Base-by-base conservation (phyloP, 1,140 invertebrate species). In the Ceratitis capitata region DNA sequence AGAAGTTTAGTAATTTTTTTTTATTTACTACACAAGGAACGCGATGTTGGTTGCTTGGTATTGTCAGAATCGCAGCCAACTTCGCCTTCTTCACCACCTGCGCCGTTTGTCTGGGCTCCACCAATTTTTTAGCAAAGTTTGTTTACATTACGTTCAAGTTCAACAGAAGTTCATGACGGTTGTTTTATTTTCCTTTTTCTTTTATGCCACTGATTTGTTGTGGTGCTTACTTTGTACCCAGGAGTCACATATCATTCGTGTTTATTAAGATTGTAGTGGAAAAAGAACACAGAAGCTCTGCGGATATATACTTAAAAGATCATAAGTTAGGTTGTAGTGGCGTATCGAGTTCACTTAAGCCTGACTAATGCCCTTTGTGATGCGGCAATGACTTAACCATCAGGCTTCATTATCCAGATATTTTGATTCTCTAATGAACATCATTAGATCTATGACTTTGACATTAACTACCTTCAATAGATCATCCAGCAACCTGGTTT, bases 111-210 rank as follows among this genome's bases (percentile, higher is more conserved):
- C 61, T n/a, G n/a, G n/a, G n/a, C n/a, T 39, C 61, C 29, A 39
- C 19, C 58, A 23, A n/a, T n/a, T 14, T 16, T 35, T 35, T 6
- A 69, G 14, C 14, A 69, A 7, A n/a, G 32, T 69, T 69, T 69
- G 61, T 69, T 69, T 69, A 69, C 61, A 69, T 69, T 39, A 32
- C 61, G 7, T 39, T 39, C 26, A 69, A 69, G 61, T 69, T 69
- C 61, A 69, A 7, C 61, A 39, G 19, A 61, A 56, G 51, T 56
- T 56, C 51, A 56, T 23, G n/a, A n/a, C n/a, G n/a, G n/a, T n/a
- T n/a, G n/a, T n/a, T n/a, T n/a, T n/a, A 69, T 12, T 69, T 29
- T 12, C 14, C n/a, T n/a, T n/a, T n/a, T 35, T 29, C 16, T 32
- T 69, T 39, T 69, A 7, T 29, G 5, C 29, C 58, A 3, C 29